Base-by-base conservation (phyloP, 2,113 vertebrate genomes). In the Peromyscus polionotus region DNA sequence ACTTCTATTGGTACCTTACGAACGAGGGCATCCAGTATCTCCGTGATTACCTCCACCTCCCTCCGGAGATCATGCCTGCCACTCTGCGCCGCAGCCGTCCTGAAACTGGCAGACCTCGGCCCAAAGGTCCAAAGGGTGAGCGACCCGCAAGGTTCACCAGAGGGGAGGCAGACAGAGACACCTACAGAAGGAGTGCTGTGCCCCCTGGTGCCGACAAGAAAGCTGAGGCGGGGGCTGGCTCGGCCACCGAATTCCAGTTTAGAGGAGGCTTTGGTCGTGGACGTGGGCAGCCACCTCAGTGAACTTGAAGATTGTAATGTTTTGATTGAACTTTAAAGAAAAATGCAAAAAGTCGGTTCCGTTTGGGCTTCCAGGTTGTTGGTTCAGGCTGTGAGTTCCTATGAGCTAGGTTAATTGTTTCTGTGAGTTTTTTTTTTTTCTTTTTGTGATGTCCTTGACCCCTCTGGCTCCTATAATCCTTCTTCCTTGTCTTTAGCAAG, bases 1-100 rank as follows among this genome's bases (percentile, higher is more conserved):
- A 99, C 87, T 99, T 99, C 96, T 99, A 99, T 98, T 99, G 99
- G 99, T 99, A 99, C 91, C 99, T 99, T 94, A 99, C 99, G 98
- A 99, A 99, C 8, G 99, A 99, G 98, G 99, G 99, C 54, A 99
- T 99, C 98, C 99, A 99, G 99, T 99, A 99, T 96, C 99, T 99
- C 98, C 99, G 99, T 0, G 99, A 99, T 98, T 99, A 99, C 98
- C 99, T 99, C 10, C 99, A 99, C 97, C 99, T 99, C 17, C 99
- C 99, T 63, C 99, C 99, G 0, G 99, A 99, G 98, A 99, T 99
- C 0, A 99, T 99, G 91, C 99, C 99, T 0, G 99, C 99, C 19
- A 99, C 99, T 7, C 48, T 51, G 6, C 8, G 48, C 48, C 7
- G 48, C 48, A 51, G 48, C 48, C 9, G 7, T 51, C 48, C 48